Base-by-base conservation (phyloP, 2,888 invertebrate species). In the Drosophila pseudotalamancana region DNA sequence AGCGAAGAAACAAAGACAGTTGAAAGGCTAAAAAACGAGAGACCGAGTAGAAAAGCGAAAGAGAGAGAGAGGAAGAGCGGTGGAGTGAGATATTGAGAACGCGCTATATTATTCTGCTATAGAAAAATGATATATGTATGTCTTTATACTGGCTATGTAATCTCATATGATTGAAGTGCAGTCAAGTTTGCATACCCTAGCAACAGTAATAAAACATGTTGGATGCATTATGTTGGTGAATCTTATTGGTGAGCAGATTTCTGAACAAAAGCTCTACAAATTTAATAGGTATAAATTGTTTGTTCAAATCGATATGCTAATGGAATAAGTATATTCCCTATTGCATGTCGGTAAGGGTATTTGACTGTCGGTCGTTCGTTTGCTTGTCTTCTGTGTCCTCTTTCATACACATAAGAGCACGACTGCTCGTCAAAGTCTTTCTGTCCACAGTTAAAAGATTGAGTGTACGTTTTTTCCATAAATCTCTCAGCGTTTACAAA, bases 121-220 rank as follows among this genome's bases (percentile, higher is more conserved):
- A 31, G 42, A 50, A 61, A 73, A 39, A 61, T 71, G 69, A 68
- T 61, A 66, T 35, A 62, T 46, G 25, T 23, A 18, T 39, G 37
- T 67, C 49, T 32, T 50, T 31, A 37, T 45, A 9, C 16, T 23
- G 6, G 39, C 32, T 16, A n/a, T 39, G 39, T 53, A 57, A 75
- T 70, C 76, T 57, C 18, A 16, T n/a, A 57, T 70, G 72, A 72
- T 75, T 71, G 72, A 71, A 75, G 64, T 75, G 57, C 53, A 53
- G 57, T 54, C 18, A 16, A 14, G 9, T 31, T 18, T 18, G 16
- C 9, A 49, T 49, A 29, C 49, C 19, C 37, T 37, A 11, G 11
- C 37, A 35, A 35, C 3, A 6, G 32, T 6, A 6, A 23, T 23
- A n/a, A n/a, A n/a, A n/a, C n/a, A n/a, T n/a, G n/a, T n/a, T n/a